Base-by-base conservation (phyloP, 2,888 invertebrate species). In the Meteorus cinctellus region DNA sequence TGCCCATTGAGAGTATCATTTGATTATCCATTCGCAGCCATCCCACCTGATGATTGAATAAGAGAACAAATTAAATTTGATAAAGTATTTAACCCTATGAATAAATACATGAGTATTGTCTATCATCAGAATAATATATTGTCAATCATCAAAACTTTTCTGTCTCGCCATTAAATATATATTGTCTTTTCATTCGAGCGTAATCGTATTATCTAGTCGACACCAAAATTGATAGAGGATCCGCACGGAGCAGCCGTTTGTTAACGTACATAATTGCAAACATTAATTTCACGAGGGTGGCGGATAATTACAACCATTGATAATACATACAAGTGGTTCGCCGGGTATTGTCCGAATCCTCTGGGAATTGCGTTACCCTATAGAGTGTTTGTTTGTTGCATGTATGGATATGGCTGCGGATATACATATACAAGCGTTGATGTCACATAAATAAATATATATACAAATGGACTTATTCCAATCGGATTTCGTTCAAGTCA, bases 21-120 rank as follows among this genome's bases (percentile, higher is more conserved):
- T 95, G 94, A 85, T 95, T 95, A 82, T 94, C 94, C 0, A 94
- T 93, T 80, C 94, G 92, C 85, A 95, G 93, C 95, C 95, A 95
- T 82, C 94, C 95, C 73, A 95, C 95, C 95, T 95, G 90, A 66
- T 63, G 72, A 78, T 59, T 51, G 31, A 36, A 36, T 2, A 65
- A 24, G 19, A 27, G n/a, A 48, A 24, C 62, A 41, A 29, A 36
- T 41, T 31, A 60, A 48, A 31, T 19, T 63, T 45, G 14, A 19
- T 19, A 34, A 19, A 63, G n/a, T 51, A 27, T 67, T 41, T 12
- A 31, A 78, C 71, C 31, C 14, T 6, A 55, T 4, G n/a, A 4
- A 29, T 29, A 31, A 5, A 29, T 16, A 62, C n/a, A 12, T 31
- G 27, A 1, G 4, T 55, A 19, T 19, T 31, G 31, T 27, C 4